Evolutionary conservation across 1,140 invertebrate species (phyloP).

Genomic region (Plectrocnemia conspersa): DNA sequence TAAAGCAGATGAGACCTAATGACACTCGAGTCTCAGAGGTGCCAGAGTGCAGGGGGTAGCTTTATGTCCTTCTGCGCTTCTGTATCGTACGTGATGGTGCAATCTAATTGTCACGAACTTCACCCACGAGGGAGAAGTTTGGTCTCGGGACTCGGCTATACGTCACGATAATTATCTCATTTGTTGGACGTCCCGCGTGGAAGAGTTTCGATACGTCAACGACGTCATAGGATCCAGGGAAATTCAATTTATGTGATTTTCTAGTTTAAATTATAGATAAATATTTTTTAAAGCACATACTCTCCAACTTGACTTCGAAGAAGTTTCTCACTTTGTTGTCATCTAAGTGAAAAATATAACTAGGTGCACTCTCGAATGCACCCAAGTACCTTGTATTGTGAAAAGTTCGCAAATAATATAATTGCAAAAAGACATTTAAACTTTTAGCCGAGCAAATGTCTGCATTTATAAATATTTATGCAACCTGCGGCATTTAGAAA

Average conservation of each 20-base stretch:
- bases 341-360: no score
- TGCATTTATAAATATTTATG: background rate
- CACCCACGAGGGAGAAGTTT: background rate
- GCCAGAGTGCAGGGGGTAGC: background rate
- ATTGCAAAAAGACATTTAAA: conserved; percentile 1
- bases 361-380: no score
- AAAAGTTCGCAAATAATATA: no score
- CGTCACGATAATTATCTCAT: conserved; percentile 3
- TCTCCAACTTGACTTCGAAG: no score
- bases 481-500: no score
- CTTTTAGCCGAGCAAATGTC: background rate
- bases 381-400: no score
- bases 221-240: background rate
- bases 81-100: background rate
- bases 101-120: conserved; percentile 9
- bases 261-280: background rate
- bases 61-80: background rate
- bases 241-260: background rate
- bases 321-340: no score
- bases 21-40: no score
- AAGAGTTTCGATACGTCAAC: background rate
- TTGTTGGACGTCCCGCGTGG: background rate
- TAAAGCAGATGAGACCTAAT: no score
- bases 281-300: background rate
- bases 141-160: background rate